Percentiles rank a stretch among this genome's conserved stretches.
Evolutionary conservation across 2,797 vertebrate species (phyloP).

Genomic region (Valencia hispanica): DNA sequence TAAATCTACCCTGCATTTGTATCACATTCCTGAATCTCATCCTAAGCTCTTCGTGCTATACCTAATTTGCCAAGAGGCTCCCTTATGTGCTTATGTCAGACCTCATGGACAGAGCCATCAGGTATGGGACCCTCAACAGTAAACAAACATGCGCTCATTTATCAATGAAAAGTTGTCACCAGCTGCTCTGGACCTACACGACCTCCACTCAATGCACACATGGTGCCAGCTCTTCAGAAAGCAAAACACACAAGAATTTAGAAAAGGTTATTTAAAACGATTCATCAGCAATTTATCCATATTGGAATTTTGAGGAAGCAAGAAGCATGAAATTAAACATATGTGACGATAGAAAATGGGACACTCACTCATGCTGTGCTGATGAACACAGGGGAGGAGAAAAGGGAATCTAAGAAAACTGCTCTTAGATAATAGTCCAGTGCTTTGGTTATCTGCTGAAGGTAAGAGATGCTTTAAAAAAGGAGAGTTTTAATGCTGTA

Average conservation of each 20-base stretch:
- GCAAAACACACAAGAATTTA: slow-evolving; percentile 31
- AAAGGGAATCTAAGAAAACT: slow-evolving; percentile 19
- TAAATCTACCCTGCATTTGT: slow-evolving; percentile 43
- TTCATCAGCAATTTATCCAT: slow-evolving; percentile 46
- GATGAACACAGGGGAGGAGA: slow-evolving; percentile 14
- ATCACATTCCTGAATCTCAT: slow-evolving; percentile 31
- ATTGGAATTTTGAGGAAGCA: slow-evolving; percentile 30
- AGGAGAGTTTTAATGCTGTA: slow-evolving; percentile 25
- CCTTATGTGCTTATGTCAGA: slow-evolving; percentile 53
- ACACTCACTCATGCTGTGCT: slow-evolving; percentile 34
- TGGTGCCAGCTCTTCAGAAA: slow-evolving; percentile 38
- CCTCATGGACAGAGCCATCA: slow-evolving; percentile 55
- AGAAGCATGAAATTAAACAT: slow-evolving; percentile 54
- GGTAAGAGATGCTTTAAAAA: slow-evolving; percentile 18
- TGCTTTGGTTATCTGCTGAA: slow-evolving; percentile 30
- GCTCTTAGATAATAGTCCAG: slow-evolving; percentile 13
- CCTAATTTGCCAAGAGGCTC: slow-evolving; percentile 61
- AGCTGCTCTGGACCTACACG: slow-evolving; percentile 64
- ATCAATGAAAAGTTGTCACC: slow-evolving; percentile 61
- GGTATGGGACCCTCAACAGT: slow-evolving; percentile 61
- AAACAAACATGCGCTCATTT: slow-evolving; percentile 74
- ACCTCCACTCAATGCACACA: slow-evolving; percentile 46
- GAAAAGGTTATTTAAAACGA: slow-evolving; percentile 44
- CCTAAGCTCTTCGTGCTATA: slow-evolving; percentile 57
- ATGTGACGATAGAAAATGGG: slow-evolving; percentile 24